phyloP scores from a whole-genome alignment of 2,888 invertebrate genomes.

The Ormia ochracea region DNA sequence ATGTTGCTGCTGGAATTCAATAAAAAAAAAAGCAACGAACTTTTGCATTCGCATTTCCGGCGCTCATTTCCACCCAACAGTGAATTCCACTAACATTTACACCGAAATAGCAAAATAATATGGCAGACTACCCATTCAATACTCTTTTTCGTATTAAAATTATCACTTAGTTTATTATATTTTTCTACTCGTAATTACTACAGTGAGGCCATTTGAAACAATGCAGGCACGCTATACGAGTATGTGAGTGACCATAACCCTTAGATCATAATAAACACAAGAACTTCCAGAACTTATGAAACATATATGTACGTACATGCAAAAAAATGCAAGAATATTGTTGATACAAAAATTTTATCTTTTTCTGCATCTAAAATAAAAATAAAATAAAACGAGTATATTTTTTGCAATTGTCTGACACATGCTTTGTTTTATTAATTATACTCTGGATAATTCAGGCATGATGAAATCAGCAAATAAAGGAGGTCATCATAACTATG shows the following conservation, averaged over 20 bases:
- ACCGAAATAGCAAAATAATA: no score
- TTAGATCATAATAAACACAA: conserved; percentile 37
- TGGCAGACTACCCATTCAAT: not conserved
- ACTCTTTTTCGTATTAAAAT: not conserved
- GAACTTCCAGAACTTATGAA: not conserved
- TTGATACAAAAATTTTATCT: conserved; percentile 32
- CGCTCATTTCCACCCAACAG: no score
- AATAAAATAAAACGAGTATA: not conserved
- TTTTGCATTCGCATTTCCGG: no score
- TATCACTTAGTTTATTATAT: not conserved
- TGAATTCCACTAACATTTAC: no score
- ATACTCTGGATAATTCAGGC: not conserved
- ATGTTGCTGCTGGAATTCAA: no score
- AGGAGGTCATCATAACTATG: not conserved
- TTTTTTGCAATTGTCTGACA: not conserved
- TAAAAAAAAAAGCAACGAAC: no score
- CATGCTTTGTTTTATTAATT: not conserved
- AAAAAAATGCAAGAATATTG: conserved; percentile 40
- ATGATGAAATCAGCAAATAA: not conserved
- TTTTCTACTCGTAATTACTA: conserved; percentile 17
- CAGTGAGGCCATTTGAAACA: conserved; percentile 53
- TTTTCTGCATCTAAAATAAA: conserved; percentile 23
- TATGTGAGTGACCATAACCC: conserved; percentile 53
- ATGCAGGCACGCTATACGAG: conserved; percentile 26
- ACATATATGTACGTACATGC: conserved; percentile 36